Evolutionary conservation across 1,140 invertebrate species (phyloP).

Genomic region (Temnothorax longispinosus): DNA sequence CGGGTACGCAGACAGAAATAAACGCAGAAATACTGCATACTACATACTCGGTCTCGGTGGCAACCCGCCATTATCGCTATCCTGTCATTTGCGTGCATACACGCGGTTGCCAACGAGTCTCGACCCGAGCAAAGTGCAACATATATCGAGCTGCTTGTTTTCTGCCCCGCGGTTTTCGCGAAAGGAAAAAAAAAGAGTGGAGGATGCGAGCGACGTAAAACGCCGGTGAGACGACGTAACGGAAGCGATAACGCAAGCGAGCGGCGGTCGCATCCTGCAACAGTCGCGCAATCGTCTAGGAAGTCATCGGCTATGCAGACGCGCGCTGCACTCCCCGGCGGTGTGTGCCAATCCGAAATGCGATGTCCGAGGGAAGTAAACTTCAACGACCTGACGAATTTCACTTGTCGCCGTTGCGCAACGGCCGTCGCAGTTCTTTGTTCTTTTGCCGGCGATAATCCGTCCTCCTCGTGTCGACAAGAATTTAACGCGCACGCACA

Average conservation of each 20-base stretch:
- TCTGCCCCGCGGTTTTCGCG: background rate
- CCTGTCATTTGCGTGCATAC: conserved; percentile 26
- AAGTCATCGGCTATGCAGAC: conserved; percentile 74
- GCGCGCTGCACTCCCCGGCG: background rate
- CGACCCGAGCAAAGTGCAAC: conserved; percentile 34
- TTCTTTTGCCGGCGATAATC: background rate
- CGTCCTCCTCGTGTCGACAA: background rate
- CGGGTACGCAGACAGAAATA: conserved; percentile 9
- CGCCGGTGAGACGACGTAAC: conserved; percentile 60
- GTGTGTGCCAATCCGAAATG: conserved; percentile 56
- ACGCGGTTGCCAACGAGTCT: background rate
- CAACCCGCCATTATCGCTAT: conserved; percentile 15
- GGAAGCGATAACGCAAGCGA: conserved; percentile 78
- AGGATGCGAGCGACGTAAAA: conserved; percentile 6
- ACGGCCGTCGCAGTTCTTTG: conserved; percentile 8
- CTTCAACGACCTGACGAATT: conserved; percentile 45
- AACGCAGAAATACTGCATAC: conserved; percentile 31
- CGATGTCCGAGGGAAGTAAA: conserved; percentile 36
- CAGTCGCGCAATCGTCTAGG: conserved; percentile 76
- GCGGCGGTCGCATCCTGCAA: conserved; percentile 66
- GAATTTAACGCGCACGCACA: background rate
- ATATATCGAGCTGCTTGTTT: conserved; percentile 1
- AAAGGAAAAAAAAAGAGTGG: background rate
- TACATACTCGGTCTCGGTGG: background rate
- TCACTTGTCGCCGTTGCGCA: conserved; percentile 50